Conservation (phyloP, 2,113 vertebrate species). For the Xyrauchen texanus region DNA sequence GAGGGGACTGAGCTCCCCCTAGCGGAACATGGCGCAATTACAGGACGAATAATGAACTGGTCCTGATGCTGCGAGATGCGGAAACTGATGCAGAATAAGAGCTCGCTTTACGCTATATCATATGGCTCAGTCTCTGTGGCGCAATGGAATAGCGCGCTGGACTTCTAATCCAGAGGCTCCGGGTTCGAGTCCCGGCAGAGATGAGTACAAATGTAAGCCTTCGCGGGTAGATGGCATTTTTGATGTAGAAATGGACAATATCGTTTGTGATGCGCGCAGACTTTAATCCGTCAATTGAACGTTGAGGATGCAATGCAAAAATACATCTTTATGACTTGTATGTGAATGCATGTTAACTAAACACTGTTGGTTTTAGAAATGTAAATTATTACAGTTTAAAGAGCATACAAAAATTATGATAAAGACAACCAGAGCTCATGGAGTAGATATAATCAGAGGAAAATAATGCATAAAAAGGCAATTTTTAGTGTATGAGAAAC, state of each 20-base stretch:
- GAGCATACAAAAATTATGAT: too few relatives aligned
- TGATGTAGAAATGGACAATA: background rate
- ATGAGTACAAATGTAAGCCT: constrained; percentile 73
- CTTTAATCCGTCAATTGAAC: background rate
- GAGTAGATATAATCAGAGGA: too few relatives aligned
- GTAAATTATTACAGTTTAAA: too few relatives aligned
- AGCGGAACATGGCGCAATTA: constrained; percentile 37
- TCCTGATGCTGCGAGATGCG: constrained; percentile 76
- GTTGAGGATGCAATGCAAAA: background rate
- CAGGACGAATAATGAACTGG: constrained; percentile 55
- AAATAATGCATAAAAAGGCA: background rate
- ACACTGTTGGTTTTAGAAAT: background rate
- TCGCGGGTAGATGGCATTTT: constrained; percentile 2
- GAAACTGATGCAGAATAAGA: constrained; percentile 63
- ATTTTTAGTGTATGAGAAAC: too few relatives aligned
- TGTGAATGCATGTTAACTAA: background rate
- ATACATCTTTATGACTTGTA: background rate
- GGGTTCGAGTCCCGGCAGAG: constrained; percentile 99
- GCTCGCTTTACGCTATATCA: constrained; percentile 51
- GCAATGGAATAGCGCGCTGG: constrained; percentile 99
- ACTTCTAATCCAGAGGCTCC: constrained; percentile 99
- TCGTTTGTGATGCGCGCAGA: background rate
- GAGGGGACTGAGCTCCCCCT: constrained; percentile 63
- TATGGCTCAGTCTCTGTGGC: constrained; percentile 89
- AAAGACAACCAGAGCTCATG: too few relatives aligned